These are phyloP conservation scores for Cantharis rufa DNA, from an alignment of 2,888 invertebrate genomes.

Conservation along the genomic window DNA sequence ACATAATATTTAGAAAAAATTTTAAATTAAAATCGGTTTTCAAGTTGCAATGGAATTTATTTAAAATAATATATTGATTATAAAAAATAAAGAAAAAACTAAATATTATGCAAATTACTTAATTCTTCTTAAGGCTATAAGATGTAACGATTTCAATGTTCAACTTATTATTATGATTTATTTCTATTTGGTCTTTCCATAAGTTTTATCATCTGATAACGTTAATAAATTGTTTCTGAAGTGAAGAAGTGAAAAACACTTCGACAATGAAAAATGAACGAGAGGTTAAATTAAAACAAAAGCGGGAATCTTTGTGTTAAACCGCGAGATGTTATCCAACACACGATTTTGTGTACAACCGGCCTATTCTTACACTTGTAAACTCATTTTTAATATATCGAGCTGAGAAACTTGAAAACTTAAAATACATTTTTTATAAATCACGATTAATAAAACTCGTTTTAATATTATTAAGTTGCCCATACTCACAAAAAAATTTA, in stretches of 20 bases:
- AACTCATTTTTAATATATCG: constrained; percentile 12
- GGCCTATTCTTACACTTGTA: constrained; percentile 16
- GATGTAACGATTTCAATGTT: not conserved
- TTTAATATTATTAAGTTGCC: constrained; percentile 2
- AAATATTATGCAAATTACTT: not conserved
- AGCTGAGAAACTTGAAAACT: constrained; percentile 13
- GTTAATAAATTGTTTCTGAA: constrained; percentile 18
- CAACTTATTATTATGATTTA: constrained; percentile 2
- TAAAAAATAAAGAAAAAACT: not conserved
- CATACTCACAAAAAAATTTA: not conserved
- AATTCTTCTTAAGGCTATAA: not conserved
- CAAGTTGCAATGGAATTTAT: not conserved
- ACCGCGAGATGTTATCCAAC: constrained; percentile 43
- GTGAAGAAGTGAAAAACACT: constrained; percentile 26
- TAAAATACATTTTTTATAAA: constrained; percentile 2
- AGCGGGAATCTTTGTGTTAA: constrained; percentile 30
- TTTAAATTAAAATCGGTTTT: not conserved
- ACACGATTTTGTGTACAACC: constrained; percentile 43
- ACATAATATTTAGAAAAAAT: not conserved
- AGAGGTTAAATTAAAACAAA: constrained; percentile 22
- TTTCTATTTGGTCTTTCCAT: not conserved
- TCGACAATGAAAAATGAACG: constrained; percentile 5
- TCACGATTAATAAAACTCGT: constrained; percentile 18
- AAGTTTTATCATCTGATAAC: constrained; percentile 11
- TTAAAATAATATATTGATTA: not conserved